These are phyloP conservation scores for Saturnia japonica DNA, from an alignment of 2,888 invertebrate genomes.

Conservation along the genomic window DNA sequence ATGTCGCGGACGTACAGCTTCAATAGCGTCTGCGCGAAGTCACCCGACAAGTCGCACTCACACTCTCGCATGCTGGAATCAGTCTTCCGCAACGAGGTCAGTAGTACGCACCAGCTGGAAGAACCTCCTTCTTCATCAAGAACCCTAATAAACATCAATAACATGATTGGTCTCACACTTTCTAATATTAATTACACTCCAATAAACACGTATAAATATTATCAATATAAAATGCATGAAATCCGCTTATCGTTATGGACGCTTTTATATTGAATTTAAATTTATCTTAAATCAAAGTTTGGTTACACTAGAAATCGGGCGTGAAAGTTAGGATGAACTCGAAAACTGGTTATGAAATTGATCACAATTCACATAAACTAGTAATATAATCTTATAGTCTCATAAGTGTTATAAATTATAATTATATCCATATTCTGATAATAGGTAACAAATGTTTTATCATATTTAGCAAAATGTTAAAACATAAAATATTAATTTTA, in stretches of 20 bases:
- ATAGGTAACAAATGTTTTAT: background rate
- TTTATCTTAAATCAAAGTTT: slow-evolving; percentile 50
- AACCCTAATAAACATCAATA: background rate
- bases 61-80: slow-evolving; percentile 51
- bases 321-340: slow-evolving; percentile 68
- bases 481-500: background rate
- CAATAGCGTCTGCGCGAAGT: slow-evolving; percentile 67
- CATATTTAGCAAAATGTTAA: background rate
- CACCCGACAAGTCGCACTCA: slow-evolving; percentile 57
- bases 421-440: background rate
- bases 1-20: slow-evolving; percentile 76
- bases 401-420: slow-evolving; percentile 2
- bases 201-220: background rate
- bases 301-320: slow-evolving; percentile 62
- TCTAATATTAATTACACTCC: slow-evolving; percentile 30
- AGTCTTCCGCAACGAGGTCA: slow-evolving; percentile 68
- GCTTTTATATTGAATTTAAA: slow-evolving; percentile 31
- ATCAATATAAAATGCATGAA: background rate
- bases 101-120: slow-evolving; percentile 50
- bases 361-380: slow-evolving; percentile 57
- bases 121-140: background rate
- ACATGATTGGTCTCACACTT: slow-evolving; percentile 25
- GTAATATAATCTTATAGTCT: slow-evolving; percentile 34
- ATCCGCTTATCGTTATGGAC: background rate
- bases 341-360: slow-evolving; percentile 61